phyloP scores from a whole-genome alignment of 1,140 invertebrate species.

The Drosophila ananassae region DNA sequence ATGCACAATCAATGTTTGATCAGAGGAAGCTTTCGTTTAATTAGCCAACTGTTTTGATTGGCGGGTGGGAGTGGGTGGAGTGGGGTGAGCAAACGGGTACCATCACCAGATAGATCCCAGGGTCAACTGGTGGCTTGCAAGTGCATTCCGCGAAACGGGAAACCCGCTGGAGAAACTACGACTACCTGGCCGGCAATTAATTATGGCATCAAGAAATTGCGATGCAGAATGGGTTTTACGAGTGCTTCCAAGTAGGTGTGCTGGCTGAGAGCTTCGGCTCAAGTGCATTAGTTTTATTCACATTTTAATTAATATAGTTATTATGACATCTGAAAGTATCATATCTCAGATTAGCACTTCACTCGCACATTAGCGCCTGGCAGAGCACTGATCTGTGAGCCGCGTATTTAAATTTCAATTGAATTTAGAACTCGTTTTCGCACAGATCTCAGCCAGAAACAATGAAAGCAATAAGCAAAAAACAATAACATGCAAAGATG shows the following conservation, averaged over 20 bases:
- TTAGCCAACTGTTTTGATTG: conserved; percentile 68
- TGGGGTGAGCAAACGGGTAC: conserved; percentile 11
- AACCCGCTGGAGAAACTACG: conserved; percentile 31
- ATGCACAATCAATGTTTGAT: conserved; percentile 73
- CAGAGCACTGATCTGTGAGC: conserved; percentile 12
- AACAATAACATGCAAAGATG: conserved; percentile 66
- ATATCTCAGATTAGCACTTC: conserved; percentile 37
- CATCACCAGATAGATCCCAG: conserved; percentile 47
- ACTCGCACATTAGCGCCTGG: not conserved
- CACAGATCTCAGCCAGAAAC: conserved; percentile 43
- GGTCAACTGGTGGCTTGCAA: conserved; percentile 54
- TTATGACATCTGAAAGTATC: conserved; percentile 34
- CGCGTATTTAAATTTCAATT: conserved; percentile 49
- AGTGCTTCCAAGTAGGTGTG: conserved; percentile 19
- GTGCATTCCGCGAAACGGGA: conserved; percentile 51
- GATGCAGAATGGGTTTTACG: conserved; percentile 27
- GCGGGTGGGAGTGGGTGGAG: conserved; percentile 1
- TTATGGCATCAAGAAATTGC: conserved; percentile 53
- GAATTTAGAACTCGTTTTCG: conserved; percentile 69
- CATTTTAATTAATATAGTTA: conserved; percentile 20
- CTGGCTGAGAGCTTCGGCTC: not conserved
- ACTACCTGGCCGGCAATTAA: conserved; percentile 35
- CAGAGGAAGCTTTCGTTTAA: conserved; percentile 68
- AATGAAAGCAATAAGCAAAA: conserved; percentile 46
- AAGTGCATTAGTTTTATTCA: conserved; percentile 16